Evolutionary conservation across 2,888 invertebrate species (phyloP).

Genomic region (Hirtodrosophila duncani): DNA sequence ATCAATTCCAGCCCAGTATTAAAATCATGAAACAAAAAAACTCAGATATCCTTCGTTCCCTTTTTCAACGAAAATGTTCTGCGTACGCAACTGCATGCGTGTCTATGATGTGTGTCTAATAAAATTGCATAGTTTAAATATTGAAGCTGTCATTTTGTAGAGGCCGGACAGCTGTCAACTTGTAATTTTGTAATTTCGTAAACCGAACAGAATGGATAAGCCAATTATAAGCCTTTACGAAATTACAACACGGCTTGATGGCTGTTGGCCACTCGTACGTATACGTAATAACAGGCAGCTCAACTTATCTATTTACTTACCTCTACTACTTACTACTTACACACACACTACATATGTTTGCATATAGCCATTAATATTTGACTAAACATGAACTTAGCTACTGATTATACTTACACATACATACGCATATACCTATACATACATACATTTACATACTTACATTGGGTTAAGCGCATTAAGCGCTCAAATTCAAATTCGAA

Average conservation of each 20-base stretch:
- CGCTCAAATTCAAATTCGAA: slow-evolving; percentile 32
- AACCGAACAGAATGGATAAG: slow-evolving; percentile 51
- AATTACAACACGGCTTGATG: slow-evolving; percentile 38
- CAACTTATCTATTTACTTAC: slow-evolving; percentile 3
- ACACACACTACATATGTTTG: slow-evolving; percentile 20
- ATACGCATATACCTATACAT: slow-evolving; percentile 17
- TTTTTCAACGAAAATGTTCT: too few relatives aligned
- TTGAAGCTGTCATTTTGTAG: slow-evolving; percentile 31
- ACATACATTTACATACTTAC: slow-evolving; percentile 29
- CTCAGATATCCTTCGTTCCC: too few relatives aligned
- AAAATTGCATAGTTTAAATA: too few relatives aligned
- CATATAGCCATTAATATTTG: slow-evolving; percentile 61
- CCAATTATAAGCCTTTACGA: slow-evolving; percentile 32
- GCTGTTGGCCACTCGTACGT: slow-evolving; percentile 43
- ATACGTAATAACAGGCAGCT: slow-evolving; percentile 15
- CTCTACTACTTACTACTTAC: not conserved
- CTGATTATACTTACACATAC: slow-evolving; percentile 37
- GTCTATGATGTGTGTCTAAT: slow-evolving; percentile 8
- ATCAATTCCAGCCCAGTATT: too few relatives aligned
- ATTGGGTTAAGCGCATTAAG: slow-evolving; percentile 60
- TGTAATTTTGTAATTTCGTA: slow-evolving; percentile 41
- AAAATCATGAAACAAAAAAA: too few relatives aligned
- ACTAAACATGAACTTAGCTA: slow-evolving; percentile 63
- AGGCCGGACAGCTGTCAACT: slow-evolving; percentile 55
- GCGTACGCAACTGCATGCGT: too few relatives aligned